Evolutionary conservation across 2,113 vertebrate genomes (phyloP), one percentile per base, ranked within the genome.

Genomic region (Muntiacus reevesi): DNA sequence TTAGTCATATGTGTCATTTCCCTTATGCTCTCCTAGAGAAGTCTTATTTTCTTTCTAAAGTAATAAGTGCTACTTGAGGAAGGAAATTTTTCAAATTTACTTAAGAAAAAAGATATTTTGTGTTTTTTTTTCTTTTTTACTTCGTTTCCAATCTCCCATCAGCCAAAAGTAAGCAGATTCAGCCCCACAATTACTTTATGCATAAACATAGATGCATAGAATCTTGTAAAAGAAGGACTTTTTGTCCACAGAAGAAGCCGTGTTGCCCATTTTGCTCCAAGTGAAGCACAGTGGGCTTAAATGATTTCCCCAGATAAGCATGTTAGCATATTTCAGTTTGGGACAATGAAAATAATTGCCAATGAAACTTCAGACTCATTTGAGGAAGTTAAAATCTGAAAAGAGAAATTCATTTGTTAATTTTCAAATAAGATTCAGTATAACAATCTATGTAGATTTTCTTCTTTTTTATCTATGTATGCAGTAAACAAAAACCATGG

Each of bases 381-480:
- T 97, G 89, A 98, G 92, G 97, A 98, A 98, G 96, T 98, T 98
- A 98, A 97, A 97, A 81, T 97, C 94, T 98, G 85, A 97, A 98
- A 98, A 97, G 95, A 98, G 96, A 98, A 98, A 97, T 11, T 33
- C 59, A 95, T 97, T 97, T 98, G 97, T 98, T 85, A 98, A 97
- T 98, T 98, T 98, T 85, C 97, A 98, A 97, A 98, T 98, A 98
- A 98, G 96, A 98, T 97, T 98, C 97, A 98, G 96, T 94, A 95
- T 97, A 98, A 98, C 78, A 97, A 33, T 98, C 89, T 98, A 96
- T 94, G 92, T 96, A 97, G 96, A 97, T 98, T 98, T 98, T 98
- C 98, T 98, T 98, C 96, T 74, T 97, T 98, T 98, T 98, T 97
- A 96, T 97, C 94, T 97, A 96, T 92, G 83, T 95, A 83, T 97